These are phyloP conservation scores for Myopa tessellatipennis DNA, from an alignment of 2,888 invertebrate genomes.

Conservation along the genomic window DNA sequence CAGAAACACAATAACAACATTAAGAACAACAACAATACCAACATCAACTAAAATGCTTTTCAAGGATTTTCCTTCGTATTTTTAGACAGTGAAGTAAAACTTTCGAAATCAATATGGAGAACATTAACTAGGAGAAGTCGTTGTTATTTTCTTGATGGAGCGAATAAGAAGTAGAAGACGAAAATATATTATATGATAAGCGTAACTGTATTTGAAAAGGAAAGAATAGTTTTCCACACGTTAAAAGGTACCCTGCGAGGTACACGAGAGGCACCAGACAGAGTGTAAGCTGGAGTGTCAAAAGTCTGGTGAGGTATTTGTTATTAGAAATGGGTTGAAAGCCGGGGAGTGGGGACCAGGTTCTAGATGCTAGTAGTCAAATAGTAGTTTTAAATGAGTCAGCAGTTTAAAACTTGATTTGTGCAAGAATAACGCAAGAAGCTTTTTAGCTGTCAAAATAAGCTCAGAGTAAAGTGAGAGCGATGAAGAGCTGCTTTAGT, in stretches of 20 bases:
- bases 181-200: background rate
- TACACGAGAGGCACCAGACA: background rate
- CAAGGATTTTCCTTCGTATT: slow-evolving; percentile 26
- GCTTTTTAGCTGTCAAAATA: slow-evolving; percentile 42
- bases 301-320: background rate
- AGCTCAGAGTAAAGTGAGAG: background rate
- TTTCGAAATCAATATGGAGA: slow-evolving; percentile 36
- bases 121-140: slow-evolving; percentile 28
- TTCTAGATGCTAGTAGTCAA: background rate
- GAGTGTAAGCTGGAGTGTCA: background rate
- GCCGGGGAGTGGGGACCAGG: background rate
- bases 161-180: background rate
- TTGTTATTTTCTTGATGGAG: background rate
- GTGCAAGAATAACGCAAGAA: slow-evolving; percentile 5
- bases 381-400: slow-evolving; percentile 33
- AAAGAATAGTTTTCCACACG: background rate
- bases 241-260: background rate
- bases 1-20: slow-evolving; percentile 17
- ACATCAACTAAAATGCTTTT: background rate
- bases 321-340: background rate
- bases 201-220: too few species aligned
- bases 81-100: slow-evolving; percentile 17
- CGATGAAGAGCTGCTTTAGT: background rate
- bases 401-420: slow-evolving; percentile 34
- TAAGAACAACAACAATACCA: slow-evolving; percentile 14